These are phyloP conservation scores for Danio choprae DNA, from an alignment of 2,797 vertebrate species.

Conservation along the genomic window DNA sequence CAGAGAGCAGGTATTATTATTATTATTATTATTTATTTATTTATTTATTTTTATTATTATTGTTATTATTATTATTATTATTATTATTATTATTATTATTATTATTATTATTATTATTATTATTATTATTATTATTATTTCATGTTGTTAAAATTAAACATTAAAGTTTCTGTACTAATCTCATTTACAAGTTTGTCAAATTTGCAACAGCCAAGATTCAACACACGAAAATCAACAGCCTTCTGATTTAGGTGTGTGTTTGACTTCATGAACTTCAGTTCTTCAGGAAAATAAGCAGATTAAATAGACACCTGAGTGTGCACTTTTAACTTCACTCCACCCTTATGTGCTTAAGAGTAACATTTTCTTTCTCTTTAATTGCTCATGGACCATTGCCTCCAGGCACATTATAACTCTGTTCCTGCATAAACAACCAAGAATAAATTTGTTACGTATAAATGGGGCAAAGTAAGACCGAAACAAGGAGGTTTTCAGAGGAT, in stretches of 20 bases:
- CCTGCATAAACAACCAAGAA: constrained; percentile 48
- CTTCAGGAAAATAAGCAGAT: not conserved
- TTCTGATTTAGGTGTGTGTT: constrained; percentile 1
- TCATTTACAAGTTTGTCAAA: not conserved
- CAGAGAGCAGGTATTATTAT: constrained; percentile 19
- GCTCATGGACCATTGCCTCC: constrained; percentile 11
- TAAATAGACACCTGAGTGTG: not conserved
- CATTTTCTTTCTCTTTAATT: constrained; percentile 36
- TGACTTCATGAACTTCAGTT: not conserved
- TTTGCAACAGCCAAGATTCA: not conserved
- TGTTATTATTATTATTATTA: no score
- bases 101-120: no score
- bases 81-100: no score
- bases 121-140: no score
- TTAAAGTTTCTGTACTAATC: not conserved
- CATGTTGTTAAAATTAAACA: no score
- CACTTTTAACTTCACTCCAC: constrained; percentile 13
- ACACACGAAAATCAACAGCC: not conserved
- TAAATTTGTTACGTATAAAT: constrained; percentile 42
- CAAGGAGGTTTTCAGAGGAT: constrained; percentile 21
- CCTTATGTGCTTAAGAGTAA: constrained; percentile 17
- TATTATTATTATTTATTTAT: no score
- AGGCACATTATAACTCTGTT: not conserved
- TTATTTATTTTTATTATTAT: no score
- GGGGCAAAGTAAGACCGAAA: not conserved